Base-by-base conservation (phyloP, 2,888 invertebrate genomes). In the Acanthosepion lycidas region DNA sequence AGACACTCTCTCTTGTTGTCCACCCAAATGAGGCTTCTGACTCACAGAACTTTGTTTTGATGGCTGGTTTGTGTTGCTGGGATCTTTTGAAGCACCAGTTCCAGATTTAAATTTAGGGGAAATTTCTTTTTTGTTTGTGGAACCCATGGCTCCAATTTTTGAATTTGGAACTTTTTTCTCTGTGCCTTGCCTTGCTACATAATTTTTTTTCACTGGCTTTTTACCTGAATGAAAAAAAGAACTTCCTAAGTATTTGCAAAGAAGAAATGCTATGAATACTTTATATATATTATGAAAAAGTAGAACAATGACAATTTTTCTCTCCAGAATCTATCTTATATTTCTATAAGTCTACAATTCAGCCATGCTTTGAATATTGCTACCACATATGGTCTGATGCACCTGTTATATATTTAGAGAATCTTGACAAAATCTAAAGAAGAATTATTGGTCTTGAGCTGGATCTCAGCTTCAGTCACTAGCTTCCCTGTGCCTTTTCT, bases 21-120 rank as follows among this genome's bases (percentile, higher is more conserved):
- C 78, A n/a, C 78, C 78, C 9, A 78, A 78, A n/a, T 33, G 78
- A 78, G 78, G 15, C n/a, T 18, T n/a, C 78, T 78, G 78, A 78
- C 78, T n/a, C 78, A 78, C n/a, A n/a, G 78, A 78, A 78, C n/a
- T 33, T 33, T 78, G 78, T 78, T 78, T 78, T 9, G 78, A 12
- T 95, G 94, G 97, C 96, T 94, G 96, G 96, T 94, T 96, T 96
- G 92, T 97, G 96, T 97, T 97, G 97, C 64, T 95, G 95, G 0
- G 96, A 96, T 93, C 96, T 96, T 91, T 96, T 96, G 42, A 51
- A 33, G 33, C 15, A n/a, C 91, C 42, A 33, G 33, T 28, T 15
- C 91, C 26, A 49, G 48, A 78, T 12, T 33, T 78, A n/a, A 78
- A 5, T 15, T 78, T n/a, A 5, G 9, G n/a, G 15, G n/a, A 4